phyloP scores from a whole-genome alignment of 1,140 invertebrate species.

The Carcinoscorpius rotundicauda region DNA sequence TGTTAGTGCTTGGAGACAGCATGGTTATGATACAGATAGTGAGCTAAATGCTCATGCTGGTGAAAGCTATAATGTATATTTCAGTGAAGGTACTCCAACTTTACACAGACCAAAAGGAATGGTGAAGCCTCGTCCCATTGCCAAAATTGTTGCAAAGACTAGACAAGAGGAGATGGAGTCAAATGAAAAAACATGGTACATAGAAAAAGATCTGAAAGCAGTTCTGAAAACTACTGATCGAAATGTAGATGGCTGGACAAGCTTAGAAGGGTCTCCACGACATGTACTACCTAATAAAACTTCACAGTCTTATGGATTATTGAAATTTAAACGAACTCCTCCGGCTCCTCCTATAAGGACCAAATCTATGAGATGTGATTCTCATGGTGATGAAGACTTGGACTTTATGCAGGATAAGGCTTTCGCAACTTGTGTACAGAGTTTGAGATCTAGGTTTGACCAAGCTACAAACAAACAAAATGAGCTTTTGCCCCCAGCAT shows the following conservation, averaged over 20 bases:
- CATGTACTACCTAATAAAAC: too few relatives aligned
- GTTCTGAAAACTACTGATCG: too few relatives aligned
- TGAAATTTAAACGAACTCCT: slow-evolving; percentile 44
- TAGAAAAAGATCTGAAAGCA: too few relatives aligned
- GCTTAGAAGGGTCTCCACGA: too few relatives aligned
- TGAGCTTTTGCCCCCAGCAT: slow-evolving; percentile 21
- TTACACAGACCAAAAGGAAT: slow-evolving; percentile 62
- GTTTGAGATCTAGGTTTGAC: slow-evolving; percentile 33
- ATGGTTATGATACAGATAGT: slow-evolving; percentile 30
- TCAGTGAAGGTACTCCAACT: slow-evolving; percentile 53
- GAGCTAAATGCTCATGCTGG: slow-evolving; percentile 21
- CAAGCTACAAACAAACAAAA: slow-evolving; percentile 18
- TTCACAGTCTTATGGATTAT: slow-evolving; percentile 16
- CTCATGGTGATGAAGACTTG: slow-evolving; percentile 1
- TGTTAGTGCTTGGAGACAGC: too few relatives aligned
- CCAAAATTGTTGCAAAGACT: slow-evolving; percentile 48
- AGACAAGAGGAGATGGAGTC: slow-evolving; percentile 8
- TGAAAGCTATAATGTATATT: slow-evolving; percentile 6
- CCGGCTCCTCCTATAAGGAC: slow-evolving; percentile 71
- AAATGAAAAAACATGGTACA: too few relatives aligned
- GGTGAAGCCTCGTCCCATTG: slow-evolving; percentile 67
- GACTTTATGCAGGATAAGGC: slow-evolving; percentile 28
- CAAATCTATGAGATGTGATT: slow-evolving; percentile 34
- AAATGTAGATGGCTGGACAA: too few relatives aligned
- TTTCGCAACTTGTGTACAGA: slow-evolving; percentile 38